These are phyloP conservation scores for Dynastes grantii DNA, from an alignment of 2,888 invertebrate genomes.

Conservation along the genomic window DNA sequence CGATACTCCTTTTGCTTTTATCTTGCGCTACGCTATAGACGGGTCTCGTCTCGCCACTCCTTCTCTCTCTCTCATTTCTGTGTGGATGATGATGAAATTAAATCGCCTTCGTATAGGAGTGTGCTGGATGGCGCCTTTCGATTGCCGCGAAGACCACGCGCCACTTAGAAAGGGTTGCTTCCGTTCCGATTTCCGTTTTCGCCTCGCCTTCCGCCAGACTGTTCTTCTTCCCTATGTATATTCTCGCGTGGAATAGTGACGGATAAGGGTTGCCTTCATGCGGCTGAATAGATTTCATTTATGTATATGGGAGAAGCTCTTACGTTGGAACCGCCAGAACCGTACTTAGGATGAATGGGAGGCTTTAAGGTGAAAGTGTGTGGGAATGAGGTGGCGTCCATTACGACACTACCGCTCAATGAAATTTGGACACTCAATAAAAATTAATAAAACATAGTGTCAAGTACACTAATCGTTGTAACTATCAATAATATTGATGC, in stretches of 20 bases:
- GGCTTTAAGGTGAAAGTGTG: too few species aligned
- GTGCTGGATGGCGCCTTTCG: constrained; percentile 28
- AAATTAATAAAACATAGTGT: too few species aligned
- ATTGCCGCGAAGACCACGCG: constrained; percentile 37
- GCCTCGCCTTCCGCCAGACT: neutral
- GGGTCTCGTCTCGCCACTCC: neutral
- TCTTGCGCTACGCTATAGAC: neutral
- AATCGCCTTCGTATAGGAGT: constrained; percentile 18
- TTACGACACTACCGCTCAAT: too few species aligned
- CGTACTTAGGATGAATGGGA: too few species aligned
- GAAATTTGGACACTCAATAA: too few species aligned
- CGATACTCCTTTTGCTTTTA: constrained; percentile 9
- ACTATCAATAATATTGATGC: too few species aligned
- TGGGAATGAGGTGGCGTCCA: too few species aligned
- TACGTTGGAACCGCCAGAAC: neutral
- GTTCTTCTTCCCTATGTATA: neutral
- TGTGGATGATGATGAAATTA: constrained; percentile 41
- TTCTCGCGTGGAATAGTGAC: neutral
- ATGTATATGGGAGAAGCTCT: constrained; percentile 21
- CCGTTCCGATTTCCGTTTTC: constrained; percentile 37
- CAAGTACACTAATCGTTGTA: too few species aligned
- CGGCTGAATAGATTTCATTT: constrained; percentile 41
- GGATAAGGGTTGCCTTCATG: constrained; percentile 39
- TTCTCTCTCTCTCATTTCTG: neutral
- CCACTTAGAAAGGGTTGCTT: constrained; percentile 40